Conservation (phyloP, 2,888 invertebrate species). For the Ametastegia equiseti region DNA sequence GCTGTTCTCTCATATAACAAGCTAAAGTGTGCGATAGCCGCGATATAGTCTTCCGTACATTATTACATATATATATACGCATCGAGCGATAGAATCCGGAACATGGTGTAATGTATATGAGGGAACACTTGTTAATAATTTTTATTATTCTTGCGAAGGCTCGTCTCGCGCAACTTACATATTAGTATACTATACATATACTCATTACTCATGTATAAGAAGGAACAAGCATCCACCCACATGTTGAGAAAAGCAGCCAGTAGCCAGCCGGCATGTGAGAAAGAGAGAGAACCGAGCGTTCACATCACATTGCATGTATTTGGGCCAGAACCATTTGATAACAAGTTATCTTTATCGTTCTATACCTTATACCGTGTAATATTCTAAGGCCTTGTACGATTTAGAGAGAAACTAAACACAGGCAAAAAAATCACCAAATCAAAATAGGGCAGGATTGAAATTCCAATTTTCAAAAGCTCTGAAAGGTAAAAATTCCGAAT, state of each 20-base stretch:
- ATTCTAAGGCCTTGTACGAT: slow-evolving; percentile 10
- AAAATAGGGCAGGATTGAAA: no score
- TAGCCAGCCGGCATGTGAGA: no score
- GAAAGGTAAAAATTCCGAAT: no score
- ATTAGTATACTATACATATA: neutral
- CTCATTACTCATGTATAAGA: neutral
- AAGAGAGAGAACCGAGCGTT: neutral
- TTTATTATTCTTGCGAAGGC: neutral
- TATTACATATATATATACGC: neutral
- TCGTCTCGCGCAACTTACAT: neutral
- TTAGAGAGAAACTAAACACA: neutral
- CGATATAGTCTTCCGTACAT: neutral
- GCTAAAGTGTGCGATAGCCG: neutral
- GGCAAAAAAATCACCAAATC: neutral
- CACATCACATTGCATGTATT: neutral
- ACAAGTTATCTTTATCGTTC: slow-evolving; percentile 15
- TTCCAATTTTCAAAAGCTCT: no score
- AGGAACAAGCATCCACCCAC: no score
- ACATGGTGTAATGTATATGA: neutral
- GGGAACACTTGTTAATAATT: neutral
- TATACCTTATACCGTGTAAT: neutral
- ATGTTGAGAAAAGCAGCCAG: neutral
- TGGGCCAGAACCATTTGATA: slow-evolving; percentile 13
- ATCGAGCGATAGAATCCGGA: slow-evolving; percentile 24
- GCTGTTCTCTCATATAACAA: slow-evolving; percentile 31